phyloP scores from a whole-genome alignment of 2,113 vertebrate genomes.

The Hepsetus odoe region DNA sequence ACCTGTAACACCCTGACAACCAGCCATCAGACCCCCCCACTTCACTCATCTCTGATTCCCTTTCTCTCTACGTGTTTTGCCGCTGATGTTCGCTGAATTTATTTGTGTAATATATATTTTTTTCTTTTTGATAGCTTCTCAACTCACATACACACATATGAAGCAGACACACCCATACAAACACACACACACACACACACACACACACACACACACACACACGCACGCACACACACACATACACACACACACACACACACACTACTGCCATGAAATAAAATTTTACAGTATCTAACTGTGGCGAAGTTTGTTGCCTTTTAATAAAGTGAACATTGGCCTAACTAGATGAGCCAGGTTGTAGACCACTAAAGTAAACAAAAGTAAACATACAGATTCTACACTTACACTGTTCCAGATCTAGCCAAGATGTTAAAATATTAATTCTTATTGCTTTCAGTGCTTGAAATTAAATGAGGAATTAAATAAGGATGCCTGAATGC shows the following conservation, averaged over 20 bases:
- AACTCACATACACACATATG: slow-evolving; percentile 63
- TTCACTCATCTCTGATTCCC: slow-evolving; percentile 61
- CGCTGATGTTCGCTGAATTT: slow-evolving; percentile 64
- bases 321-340: neutral
- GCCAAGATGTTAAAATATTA: neutral
- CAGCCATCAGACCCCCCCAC: slow-evolving; percentile 60
- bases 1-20: slow-evolving; percentile 85
- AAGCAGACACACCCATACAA: too few species aligned
- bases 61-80: slow-evolving; percentile 69
- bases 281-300: slow-evolving; percentile 72
- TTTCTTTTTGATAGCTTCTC: slow-evolving; percentile 78
- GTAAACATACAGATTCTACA: too few species aligned
- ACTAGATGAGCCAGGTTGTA: slow-evolving; percentile 1
- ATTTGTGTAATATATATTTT: slow-evolving; percentile 74
- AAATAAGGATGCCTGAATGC: neutral
- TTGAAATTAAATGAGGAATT: too few species aligned
- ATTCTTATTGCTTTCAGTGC: neutral
- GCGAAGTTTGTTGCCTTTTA: slow-evolving; percentile 23
- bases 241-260: slow-evolving; percentile 50
- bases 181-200: slow-evolving; percentile 25
- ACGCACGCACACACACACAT: neutral
- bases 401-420: neutral
- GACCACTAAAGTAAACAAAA: neutral
- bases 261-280: slow-evolving; percentile 79
- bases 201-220: slow-evolving; percentile 57